phyloP scores from a whole-genome alignment of 2,888 invertebrate species.

The Ectemnius lituratus region DNA sequence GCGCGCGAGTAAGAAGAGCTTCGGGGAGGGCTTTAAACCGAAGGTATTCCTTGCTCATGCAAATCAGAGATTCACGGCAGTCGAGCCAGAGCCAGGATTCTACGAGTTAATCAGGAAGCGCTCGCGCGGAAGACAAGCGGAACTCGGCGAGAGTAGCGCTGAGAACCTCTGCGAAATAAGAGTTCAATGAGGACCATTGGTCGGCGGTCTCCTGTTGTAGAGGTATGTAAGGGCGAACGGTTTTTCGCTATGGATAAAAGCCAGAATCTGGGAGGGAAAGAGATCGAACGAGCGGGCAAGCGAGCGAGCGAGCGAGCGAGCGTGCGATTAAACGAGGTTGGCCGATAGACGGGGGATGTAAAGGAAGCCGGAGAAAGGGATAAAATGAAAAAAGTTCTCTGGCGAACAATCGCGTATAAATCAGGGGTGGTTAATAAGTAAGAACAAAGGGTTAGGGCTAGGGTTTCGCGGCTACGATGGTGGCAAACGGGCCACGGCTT shows the following conservation, averaged over 20 bases:
- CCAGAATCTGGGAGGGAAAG: slow-evolving; percentile 18
- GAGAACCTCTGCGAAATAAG: slow-evolving; percentile 67
- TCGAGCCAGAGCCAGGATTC: slow-evolving; percentile 54
- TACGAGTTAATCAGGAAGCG: slow-evolving; percentile 70
- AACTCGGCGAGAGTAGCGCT: slow-evolving; percentile 34
- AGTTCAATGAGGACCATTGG: slow-evolving; percentile 39
- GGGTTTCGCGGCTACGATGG: slow-evolving; percentile 46
- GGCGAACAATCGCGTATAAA: slow-evolving; percentile 72
- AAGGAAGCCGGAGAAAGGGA: slow-evolving; percentile 40
- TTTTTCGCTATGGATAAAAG: too few relatives aligned
- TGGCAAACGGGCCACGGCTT: slow-evolving; percentile 13
- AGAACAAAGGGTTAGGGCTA: slow-evolving; percentile 69
- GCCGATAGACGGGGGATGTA: slow-evolving; percentile 11
- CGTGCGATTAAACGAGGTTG: neutral
- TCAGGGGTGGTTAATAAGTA: slow-evolving; percentile 72
- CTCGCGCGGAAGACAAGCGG: slow-evolving; percentile 56
- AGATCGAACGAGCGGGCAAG: slow-evolving; percentile 6
- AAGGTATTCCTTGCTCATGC: slow-evolving; percentile 73
- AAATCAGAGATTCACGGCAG: slow-evolving; percentile 69
- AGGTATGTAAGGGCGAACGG: neutral
- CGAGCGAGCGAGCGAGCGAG: slow-evolving; percentile 17
- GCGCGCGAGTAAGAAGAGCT: slow-evolving; percentile 35
- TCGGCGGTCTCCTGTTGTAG: slow-evolving; percentile 11
- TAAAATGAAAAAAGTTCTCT: slow-evolving; percentile 72
- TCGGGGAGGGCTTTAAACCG: slow-evolving; percentile 65